Conservation (phyloP, 2,113 vertebrate genomes). For the Tenebrosternarchus preto region DNA sequence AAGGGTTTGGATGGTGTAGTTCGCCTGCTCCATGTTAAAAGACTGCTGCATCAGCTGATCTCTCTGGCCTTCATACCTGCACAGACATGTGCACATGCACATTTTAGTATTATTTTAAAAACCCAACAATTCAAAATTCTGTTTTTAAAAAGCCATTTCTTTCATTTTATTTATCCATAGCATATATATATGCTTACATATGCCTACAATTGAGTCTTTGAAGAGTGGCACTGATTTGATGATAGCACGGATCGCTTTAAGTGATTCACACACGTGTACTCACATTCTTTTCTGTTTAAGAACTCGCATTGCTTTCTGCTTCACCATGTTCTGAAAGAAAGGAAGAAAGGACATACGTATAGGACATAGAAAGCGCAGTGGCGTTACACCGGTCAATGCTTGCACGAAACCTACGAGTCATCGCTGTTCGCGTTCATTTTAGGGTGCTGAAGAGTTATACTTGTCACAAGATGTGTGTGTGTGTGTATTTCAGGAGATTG, state of each 20-base stretch:
- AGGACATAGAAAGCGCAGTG: background rate
- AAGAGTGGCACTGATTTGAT: background rate
- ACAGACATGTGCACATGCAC: conserved; percentile 21
- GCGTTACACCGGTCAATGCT: background rate
- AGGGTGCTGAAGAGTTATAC: no score
- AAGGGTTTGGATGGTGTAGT: conserved; percentile 95
- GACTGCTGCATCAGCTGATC: conserved; percentile 96
- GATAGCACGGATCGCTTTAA: background rate
- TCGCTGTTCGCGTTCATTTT: no score
- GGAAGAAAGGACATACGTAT: conserved; percentile 42
- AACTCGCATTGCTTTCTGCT: conserved; percentile 95
- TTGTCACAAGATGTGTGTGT: no score
- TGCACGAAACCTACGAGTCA: no score
- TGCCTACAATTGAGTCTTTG: no score
- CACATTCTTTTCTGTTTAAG: conserved; percentile 98
- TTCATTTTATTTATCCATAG: no score
- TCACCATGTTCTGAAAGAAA: conserved; percentile 92
- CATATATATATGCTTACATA: no score
- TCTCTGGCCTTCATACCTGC: conserved; percentile 94
- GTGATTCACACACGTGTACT: conserved; percentile 66
- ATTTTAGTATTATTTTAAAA: background rate
- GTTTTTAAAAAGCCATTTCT: no score
- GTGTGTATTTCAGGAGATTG: no score
- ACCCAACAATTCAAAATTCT: no score
- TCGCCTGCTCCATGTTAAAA: conserved; percentile 99